A percentile compares a stretch with the other conserved stretches of the same genome.
phyloP scores from a whole-genome alignment of 2,888 invertebrate genomes.

The Conchocele bisecta region DNA sequence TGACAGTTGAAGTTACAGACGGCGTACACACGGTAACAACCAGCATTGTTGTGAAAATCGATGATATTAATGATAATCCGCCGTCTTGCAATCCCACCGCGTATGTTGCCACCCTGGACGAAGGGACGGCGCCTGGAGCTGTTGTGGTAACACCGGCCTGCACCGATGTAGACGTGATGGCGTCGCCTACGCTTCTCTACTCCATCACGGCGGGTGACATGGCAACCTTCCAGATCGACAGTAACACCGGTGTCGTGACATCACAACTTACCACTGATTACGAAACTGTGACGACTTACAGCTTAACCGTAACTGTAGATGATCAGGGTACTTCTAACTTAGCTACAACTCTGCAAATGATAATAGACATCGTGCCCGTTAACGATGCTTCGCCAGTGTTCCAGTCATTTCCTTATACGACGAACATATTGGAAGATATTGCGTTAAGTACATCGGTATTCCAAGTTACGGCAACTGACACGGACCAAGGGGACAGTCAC shows the following conservation, averaged over 20 bases:
- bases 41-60: slow-evolving; percentile 60
- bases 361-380: slow-evolving; percentile 53
- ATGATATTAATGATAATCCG: slow-evolving; percentile 89
- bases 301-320: slow-evolving; percentile 55
- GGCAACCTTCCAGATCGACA: slow-evolving; percentile 49
- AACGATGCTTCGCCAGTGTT: slow-evolving; percentile 66
- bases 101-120: slow-evolving; percentile 53
- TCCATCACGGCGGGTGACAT: slow-evolving; percentile 45
- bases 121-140: slow-evolving; percentile 42
- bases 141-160: slow-evolving; percentile 49
- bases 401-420: slow-evolving; percentile 46
- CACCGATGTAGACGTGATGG: slow-evolving; percentile 42
- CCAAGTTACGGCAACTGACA: slow-evolving; percentile 50
- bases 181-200: slow-evolving; percentile 42
- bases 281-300: slow-evolving; percentile 61
- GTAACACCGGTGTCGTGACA: slow-evolving; percentile 56
- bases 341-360: slow-evolving; percentile 36
- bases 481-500: slow-evolving; percentile 62
- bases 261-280: slow-evolving; percentile 62
- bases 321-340: slow-evolving; percentile 60
- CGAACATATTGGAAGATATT: slow-evolving; percentile 58
- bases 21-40: slow-evolving; percentile 56
- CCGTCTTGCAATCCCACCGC: slow-evolving; percentile 62
- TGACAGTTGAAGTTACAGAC: slow-evolving; percentile 63
- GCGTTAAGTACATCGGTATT: slow-evolving; percentile 34